Conservation (phyloP, 2,113 vertebrate species). For the Daphoenositta chrysoptera region DNA sequence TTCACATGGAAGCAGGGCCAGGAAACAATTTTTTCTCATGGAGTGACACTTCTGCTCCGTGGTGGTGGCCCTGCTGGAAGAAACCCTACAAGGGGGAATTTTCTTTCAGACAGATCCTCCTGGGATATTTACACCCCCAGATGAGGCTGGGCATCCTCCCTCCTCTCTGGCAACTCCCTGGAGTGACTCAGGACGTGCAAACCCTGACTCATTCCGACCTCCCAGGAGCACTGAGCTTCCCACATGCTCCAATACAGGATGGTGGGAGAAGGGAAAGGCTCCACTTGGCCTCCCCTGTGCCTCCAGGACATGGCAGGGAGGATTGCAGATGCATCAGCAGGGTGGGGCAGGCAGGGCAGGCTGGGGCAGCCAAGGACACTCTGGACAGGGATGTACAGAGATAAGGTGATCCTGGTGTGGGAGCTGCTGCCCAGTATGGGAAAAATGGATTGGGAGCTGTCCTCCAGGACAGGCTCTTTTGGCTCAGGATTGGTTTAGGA, state of each 20-base stretch:
- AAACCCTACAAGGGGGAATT: background rate
- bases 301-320: background rate
- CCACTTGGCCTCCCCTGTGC: background rate
- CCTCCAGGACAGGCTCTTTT: background rate
- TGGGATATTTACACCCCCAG: background rate
- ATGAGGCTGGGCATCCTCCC: background rate
- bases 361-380: background rate
- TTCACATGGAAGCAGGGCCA: background rate
- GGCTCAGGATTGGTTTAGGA: background rate
- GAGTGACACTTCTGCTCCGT: background rate
- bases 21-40: background rate
- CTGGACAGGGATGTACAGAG: background rate
- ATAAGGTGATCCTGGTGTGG: background rate
- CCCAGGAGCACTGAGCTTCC: background rate
- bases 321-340: background rate
- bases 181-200: background rate
- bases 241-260: accelerated
- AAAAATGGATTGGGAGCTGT: background rate
- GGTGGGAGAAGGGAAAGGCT: background rate
- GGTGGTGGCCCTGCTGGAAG: background rate
- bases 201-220: background rate
- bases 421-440: background rate
- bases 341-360: background rate
- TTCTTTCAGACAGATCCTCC: background rate
- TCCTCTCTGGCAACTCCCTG: background rate